Conservation (phyloP, 2,113 vertebrate species). For the Mohoua ochrocephala region DNA sequence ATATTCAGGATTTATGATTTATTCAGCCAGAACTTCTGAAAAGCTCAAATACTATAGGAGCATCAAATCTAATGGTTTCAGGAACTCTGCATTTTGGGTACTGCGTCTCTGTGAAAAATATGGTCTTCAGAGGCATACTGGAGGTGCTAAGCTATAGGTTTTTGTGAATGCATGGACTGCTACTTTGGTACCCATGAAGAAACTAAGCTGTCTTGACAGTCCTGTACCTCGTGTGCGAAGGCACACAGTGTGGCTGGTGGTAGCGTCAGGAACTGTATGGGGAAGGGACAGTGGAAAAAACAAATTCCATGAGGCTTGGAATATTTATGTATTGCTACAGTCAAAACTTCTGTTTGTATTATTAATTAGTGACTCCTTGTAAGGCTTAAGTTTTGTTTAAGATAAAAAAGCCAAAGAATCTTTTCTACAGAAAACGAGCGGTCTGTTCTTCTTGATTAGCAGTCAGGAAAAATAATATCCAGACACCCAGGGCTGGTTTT, state of each 20-base stretch:
- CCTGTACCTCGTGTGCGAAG: not conserved
- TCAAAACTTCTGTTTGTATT: not conserved
- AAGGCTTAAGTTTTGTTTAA: not conserved
- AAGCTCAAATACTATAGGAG: not conserved
- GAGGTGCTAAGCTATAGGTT: not conserved
- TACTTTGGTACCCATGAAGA: not conserved
- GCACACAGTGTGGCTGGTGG: accelerated
- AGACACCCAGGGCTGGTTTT: not conserved
- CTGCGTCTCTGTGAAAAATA: not conserved
- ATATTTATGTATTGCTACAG: not conserved
- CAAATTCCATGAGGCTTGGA: not conserved
- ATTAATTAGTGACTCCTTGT: not conserved
- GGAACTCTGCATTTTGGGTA: not conserved
- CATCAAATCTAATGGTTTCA: not conserved
- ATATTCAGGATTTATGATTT: not conserved
- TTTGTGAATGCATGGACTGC: not conserved
- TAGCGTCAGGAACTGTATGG: not conserved
- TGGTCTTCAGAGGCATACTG: not conserved
- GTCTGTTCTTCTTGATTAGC: not conserved
- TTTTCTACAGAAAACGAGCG: not conserved
- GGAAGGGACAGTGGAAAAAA: not conserved
- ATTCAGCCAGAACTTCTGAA: not conserved
- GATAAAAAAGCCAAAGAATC: not conserved
- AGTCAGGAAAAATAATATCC: not conserved
- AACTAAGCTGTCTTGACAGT: not conserved